Percentiles rank a stretch among this genome's conserved stretches.
phyloP scores from a whole-genome alignment of 1,140 invertebrate genomes.

The Scaptomyza graminum region DNA sequence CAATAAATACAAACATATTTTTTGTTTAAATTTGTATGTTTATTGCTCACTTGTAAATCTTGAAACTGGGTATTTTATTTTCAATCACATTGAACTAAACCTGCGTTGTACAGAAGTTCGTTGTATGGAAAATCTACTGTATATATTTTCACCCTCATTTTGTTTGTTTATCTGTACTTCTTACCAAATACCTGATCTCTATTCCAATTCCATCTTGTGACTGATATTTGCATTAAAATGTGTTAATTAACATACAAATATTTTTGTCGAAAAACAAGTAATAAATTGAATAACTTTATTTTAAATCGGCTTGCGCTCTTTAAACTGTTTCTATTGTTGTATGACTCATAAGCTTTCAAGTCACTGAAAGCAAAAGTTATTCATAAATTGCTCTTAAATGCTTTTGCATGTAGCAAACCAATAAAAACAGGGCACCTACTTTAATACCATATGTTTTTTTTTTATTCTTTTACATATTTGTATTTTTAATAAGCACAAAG shows the following conservation, averaged over 20 bases:
- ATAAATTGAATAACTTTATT: conserved; percentile 1
- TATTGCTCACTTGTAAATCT: too few species aligned
- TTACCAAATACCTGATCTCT: background rate
- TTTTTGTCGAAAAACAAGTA: background rate
- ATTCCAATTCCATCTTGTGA: too few species aligned
- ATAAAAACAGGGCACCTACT: conserved; percentile 31
- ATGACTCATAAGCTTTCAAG: conserved; percentile 12
- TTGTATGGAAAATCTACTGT: too few species aligned
- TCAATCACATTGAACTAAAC: too few species aligned
- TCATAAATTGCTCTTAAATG: conserved; percentile 5
- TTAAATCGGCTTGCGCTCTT: background rate
- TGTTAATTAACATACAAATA: conserved; percentile 22
- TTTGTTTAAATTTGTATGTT: too few species aligned
- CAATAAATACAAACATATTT: too few species aligned
- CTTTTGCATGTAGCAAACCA: conserved; percentile 26
- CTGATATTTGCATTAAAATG: background rate
- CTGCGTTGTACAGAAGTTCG: too few species aligned
- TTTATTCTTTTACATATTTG: background rate
- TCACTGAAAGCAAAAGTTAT: background rate
- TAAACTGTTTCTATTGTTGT: background rate
- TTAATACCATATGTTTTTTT: conserved; percentile 1
- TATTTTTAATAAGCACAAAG: conserved; percentile 38
- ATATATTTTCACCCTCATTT: too few species aligned
- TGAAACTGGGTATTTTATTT: too few species aligned
- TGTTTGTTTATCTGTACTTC: background rate